Conservation (phyloP, 2,888 invertebrate species). For the Invenusta paracnida region DNA sequence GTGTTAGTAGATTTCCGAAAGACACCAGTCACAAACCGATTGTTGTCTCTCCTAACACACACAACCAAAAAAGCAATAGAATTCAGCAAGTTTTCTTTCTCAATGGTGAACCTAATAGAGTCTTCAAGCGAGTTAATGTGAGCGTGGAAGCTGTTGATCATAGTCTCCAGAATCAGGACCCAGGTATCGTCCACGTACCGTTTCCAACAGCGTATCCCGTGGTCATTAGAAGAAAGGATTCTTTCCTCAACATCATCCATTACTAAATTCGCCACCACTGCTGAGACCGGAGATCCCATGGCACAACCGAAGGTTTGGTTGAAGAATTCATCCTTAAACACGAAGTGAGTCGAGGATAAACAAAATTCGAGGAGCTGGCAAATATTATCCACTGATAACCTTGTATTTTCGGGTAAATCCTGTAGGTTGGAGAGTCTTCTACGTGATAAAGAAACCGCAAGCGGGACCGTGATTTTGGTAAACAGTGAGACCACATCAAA, state of each 20-base stretch:
- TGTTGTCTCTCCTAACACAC: background rate
- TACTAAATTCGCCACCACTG: background rate
- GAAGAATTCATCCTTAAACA: background rate
- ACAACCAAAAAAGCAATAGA: background rate
- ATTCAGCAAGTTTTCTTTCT: background rate
- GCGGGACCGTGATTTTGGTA: no score
- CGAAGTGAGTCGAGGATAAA: background rate
- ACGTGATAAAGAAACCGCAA: no score
- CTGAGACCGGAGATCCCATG: background rate
- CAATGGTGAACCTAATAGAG: background rate
- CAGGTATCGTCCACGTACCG: background rate
- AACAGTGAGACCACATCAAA: no score
- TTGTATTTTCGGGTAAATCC: background rate
- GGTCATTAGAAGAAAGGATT: background rate
- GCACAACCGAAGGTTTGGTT: background rate
- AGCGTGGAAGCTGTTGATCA: background rate
- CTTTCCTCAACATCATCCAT: background rate
- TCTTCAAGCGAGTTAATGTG: background rate
- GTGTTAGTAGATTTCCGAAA: background rate
- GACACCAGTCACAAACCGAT: background rate
- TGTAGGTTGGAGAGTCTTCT: no score
- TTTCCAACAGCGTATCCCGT: background rate
- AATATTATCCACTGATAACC: background rate
- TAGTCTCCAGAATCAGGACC: background rate
- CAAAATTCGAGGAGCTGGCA: background rate